phyloP scores from a whole-genome alignment of 1,140 invertebrate genomes.

The Alviniconcha marisindica region DNA sequence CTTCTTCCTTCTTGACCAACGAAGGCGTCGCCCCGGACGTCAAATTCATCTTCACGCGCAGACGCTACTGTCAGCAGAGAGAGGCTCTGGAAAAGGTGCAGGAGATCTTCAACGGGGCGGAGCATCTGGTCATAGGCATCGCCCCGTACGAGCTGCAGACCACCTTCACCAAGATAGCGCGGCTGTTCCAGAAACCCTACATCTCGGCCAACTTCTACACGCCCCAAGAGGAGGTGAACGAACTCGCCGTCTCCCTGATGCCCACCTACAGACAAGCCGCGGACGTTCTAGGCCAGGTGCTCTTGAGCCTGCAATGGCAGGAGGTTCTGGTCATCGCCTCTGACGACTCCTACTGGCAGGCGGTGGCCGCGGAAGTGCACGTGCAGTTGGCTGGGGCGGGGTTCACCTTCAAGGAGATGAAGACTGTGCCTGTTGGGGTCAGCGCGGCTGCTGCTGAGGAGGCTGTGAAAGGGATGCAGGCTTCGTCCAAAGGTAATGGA shows the following conservation, averaged over 20 bases:
- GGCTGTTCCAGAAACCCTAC: neutral
- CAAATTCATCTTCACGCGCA: no score
- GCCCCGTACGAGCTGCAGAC: neutral
- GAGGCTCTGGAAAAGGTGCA: no score
- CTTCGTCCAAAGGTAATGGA: neutral
- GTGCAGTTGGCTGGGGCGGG: neutral
- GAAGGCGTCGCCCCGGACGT: no score
- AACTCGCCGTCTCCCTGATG: neutral
- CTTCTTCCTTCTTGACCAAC: no score
- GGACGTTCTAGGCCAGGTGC: neutral
- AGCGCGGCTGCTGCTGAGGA: neutral
- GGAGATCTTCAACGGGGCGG: neutral
- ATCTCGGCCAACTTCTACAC: conserved; percentile 12
- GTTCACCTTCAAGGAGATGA: neutral
- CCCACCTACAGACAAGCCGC: neutral
- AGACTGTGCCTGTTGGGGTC: neutral
- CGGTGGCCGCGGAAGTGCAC: neutral
- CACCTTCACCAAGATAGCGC: neutral
- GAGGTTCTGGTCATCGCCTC: neutral
- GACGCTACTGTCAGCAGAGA: no score
- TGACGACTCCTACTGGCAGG: neutral
- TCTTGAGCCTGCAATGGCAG: neutral
- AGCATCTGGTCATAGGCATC: neutral
- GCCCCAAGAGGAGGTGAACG: neutral
- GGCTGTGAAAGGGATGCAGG: neutral